Percentiles rank a stretch among this genome's conserved stretches.
phyloP scores from a whole-genome alignment of 2,888 invertebrate genomes.

The Rhorus exstirpatorius region DNA sequence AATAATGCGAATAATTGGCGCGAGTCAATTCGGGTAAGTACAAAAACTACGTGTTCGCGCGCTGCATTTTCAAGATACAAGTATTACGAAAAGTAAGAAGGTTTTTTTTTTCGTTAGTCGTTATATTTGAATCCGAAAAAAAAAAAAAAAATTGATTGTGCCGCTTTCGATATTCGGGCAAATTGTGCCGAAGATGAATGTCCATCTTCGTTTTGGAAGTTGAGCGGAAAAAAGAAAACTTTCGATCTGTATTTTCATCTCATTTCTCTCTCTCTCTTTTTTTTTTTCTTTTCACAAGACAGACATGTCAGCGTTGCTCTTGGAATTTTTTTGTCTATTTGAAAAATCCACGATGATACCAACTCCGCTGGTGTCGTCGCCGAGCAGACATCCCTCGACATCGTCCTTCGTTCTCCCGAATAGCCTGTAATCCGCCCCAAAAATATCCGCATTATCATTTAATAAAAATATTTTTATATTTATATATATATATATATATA shows the following conservation, averaged over 20 bases:
- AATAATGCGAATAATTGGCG: conserved; percentile 35
- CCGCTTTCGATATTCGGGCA: conserved; percentile 48
- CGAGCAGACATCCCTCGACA: conserved; percentile 84
- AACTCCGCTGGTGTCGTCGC: conserved; percentile 84
- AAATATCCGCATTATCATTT: too few species aligned
- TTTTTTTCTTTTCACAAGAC: conserved; percentile 25
- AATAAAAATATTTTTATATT: neutral
- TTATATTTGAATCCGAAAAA: neutral
- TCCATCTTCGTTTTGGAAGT: conserved; percentile 3
- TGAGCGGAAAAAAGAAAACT: neutral
- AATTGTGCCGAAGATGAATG: too few species aligned
- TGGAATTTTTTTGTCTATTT: conserved; percentile 75
- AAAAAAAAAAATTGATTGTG: conserved; percentile 45
- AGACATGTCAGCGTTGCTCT: conserved; percentile 74
- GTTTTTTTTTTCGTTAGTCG: conserved; percentile 31
- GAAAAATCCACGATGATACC: conserved; percentile 82
- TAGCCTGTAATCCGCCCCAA: conserved; percentile 85
- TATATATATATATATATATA: neutral
- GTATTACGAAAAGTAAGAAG: conserved; percentile 18
- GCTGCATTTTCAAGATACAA: conserved; percentile 3
- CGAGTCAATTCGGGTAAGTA: conserved; percentile 61
- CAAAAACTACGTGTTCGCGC: conserved; percentile 50
- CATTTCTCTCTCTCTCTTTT: neutral
- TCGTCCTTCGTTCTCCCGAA: conserved; percentile 85
- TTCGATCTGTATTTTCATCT: neutral